Percentiles rank a stretch among this genome's conserved stretches.
phyloP scores from a whole-genome alignment of 1,140 invertebrate species.

The Cydia splendana region DNA sequence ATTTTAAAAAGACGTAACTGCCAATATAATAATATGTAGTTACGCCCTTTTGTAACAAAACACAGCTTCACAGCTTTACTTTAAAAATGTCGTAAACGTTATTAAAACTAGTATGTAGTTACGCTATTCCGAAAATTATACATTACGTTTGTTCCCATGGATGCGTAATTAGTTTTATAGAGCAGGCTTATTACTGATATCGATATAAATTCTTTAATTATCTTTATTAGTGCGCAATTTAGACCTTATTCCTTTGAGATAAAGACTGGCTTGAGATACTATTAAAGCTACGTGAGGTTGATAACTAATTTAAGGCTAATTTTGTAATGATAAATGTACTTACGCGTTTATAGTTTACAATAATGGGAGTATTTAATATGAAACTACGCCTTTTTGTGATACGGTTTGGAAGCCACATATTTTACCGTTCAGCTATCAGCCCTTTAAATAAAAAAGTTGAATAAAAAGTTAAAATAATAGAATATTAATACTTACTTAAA shows the following conservation, averaged over 20 bases:
- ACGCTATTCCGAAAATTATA: background rate
- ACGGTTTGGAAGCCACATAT: no score
- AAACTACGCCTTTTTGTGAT: no score
- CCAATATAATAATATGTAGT: background rate
- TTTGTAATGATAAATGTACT: background rate
- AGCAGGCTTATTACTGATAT: slow-evolving; percentile 11
- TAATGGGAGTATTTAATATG: background rate
- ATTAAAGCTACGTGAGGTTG: background rate
- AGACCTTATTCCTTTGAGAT: background rate
- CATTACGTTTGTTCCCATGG: background rate
- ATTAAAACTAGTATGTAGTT: background rate
- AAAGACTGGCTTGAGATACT: background rate
- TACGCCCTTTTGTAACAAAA: background rate
- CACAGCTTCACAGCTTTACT: background rate
- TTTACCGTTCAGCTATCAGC: no score
- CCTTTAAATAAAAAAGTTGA: no score
- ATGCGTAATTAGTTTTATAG: slow-evolving; percentile 25
- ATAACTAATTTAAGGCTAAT: background rate
- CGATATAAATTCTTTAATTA: slow-evolving; percentile 15
- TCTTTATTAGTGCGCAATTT: background rate
- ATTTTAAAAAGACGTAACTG: background rate
- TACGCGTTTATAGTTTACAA: background rate
- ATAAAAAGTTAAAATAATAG: no score
- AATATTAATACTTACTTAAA: no score
- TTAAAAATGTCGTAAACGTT: background rate